These are phyloP conservation scores for Portunus trituberculatus DNA, from an alignment of 1,140 invertebrate genomes.

Conservation along the genomic window DNA sequence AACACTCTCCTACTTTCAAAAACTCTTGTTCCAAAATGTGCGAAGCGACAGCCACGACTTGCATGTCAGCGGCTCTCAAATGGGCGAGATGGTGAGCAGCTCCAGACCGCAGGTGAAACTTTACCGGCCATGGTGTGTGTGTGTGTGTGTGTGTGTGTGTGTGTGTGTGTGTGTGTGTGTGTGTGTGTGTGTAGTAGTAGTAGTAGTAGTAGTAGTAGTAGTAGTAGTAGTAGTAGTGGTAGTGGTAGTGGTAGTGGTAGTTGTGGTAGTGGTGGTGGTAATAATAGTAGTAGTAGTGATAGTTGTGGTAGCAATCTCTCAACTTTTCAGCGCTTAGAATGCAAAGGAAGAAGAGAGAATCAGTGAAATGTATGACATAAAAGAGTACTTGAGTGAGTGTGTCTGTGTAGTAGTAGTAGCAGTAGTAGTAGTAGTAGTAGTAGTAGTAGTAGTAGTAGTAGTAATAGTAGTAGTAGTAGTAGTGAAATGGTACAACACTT, in stretches of 20 bases:
- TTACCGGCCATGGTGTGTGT: background rate
- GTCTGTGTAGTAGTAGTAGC: background rate
- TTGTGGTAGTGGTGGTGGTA: too few relatives aligned
- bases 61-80: background rate
- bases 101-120: background rate
- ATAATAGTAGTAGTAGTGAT: too few relatives aligned
- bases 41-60: background rate
- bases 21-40: background rate
- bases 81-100: background rate
- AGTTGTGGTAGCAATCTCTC: too few relatives aligned
- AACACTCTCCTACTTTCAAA: background rate
- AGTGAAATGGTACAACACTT: background rate
- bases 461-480: background rate
- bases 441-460: background rate
- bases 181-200: background rate
- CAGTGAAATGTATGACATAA: too few relatives aligned
- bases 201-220: constrained; percentile 23
- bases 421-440: constrained; percentile 22
- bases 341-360: too few relatives aligned
- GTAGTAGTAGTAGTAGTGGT: constrained; percentile 9
- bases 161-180: background rate
- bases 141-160: background rate
- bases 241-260: too few relatives aligned
- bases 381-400: too few relatives aligned
- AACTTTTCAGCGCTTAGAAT: too few relatives aligned